Base-by-base conservation (phyloP, 2,113 vertebrate genomes). In the Rhea pennata region DNA sequence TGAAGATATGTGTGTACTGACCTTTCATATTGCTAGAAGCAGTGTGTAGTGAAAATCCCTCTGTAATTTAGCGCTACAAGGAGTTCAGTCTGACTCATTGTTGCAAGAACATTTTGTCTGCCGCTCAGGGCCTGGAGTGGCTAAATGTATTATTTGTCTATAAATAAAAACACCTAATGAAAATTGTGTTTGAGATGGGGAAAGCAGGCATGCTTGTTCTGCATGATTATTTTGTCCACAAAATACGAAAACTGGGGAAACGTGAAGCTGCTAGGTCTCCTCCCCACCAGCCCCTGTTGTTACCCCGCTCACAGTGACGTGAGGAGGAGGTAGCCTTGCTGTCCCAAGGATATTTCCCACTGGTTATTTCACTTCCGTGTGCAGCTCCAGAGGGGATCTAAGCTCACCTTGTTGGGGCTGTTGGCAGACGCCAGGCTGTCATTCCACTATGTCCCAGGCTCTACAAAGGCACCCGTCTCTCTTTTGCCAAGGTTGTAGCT, bases 1-100 rank as follows among this genome's bases (percentile, higher is more conserved):
- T 97, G 93, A 83, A 94, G 87, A 93, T 96, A 9, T 8, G 74
- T 95, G 97, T 93, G 91, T 82, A 23, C 84, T 97, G 97, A 98
- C 97, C 97, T 97, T 98, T 97, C 74, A 29, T 84, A 58, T 29
- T 87, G 87, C 95, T 90, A 80, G 87, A 95, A 36, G 92, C 91
- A 67, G 69, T 69, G 79, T 86, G 92, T 73, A 88, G 91, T 77
- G 91, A 94, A 97, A 97, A 97, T 95, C 95, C 84, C 86, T 91
- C 87, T 95, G 94, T 84, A 93, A 93, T 98, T 96, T 93, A 95
- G 96, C 6, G 21, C 94, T 95, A 71, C 64, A 33, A 86, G 90
- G 76, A 90, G 67, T 80, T 95, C 92, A 90, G 88, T 3, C 77
- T 75, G 84, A 89, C 90, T 97, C 95, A 92, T 91, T 94, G 87